Conservation (phyloP, 1,140 invertebrate genomes). For the Prorops nasuta region DNA sequence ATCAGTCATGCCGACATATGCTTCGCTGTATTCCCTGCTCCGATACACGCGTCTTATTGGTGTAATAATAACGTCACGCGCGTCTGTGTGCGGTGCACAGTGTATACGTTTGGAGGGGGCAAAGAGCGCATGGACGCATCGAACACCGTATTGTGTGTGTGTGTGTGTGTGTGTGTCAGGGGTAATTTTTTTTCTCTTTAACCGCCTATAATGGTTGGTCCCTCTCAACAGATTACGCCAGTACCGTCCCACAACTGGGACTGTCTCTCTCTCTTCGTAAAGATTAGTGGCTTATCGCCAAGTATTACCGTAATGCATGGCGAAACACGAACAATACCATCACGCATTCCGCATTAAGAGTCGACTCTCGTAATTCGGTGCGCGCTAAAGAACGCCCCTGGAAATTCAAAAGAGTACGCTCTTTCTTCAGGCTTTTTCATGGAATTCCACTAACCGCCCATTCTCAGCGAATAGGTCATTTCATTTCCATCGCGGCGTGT, state of each 20-base stretch:
- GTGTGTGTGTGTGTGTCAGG: no score
- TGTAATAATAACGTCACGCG: slow-evolving; percentile 9
- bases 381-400: not conserved
- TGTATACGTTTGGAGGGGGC: slow-evolving; percentile 17
- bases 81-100: not conserved
- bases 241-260: slow-evolving; percentile 36
- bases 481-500: no score
- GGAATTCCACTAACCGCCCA: no score
- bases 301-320: slow-evolving; percentile 34
- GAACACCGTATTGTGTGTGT: slow-evolving; percentile 37
- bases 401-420: no score
- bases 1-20: slow-evolving; percentile 51
- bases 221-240: slow-evolving; percentile 44
- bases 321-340: slow-evolving; percentile 30
- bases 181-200: slow-evolving; percentile 32
- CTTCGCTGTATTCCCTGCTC: no score
- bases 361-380: not conserved
- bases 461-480: no score
- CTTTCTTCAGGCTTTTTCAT: no score
- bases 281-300: slow-evolving; percentile 49
- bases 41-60: slow-evolving; percentile 8
- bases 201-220: slow-evolving; percentile 39
- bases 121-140: slow-evolving; percentile 12
- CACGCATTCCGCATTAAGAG: slow-evolving; percentile 1
- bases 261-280: slow-evolving; percentile 35